Conservation (phyloP, 2,888 invertebrate species). For the Dasypogon diadema region DNA sequence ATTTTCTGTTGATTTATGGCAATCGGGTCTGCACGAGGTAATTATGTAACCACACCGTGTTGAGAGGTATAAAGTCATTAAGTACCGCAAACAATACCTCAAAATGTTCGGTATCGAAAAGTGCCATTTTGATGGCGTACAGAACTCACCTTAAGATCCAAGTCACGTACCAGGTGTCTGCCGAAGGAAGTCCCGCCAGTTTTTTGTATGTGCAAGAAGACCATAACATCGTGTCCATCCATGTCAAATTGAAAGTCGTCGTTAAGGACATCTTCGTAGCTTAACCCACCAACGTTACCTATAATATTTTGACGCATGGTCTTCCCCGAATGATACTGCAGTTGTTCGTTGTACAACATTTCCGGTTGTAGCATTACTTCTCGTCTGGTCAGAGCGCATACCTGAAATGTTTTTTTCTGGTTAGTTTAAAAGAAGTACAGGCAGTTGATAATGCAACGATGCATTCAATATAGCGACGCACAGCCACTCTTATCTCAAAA, state of each 20-base stretch:
- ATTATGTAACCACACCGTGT: slow-evolving; percentile 46
- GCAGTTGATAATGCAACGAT: no score
- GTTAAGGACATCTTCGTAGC: slow-evolving; percentile 88
- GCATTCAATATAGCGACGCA: no score
- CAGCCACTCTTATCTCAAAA: no score
- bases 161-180: slow-evolving; percentile 93
- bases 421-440: no score
- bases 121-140: slow-evolving; percentile 7
- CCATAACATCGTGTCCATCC: slow-evolving; percentile 95
- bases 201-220: slow-evolving; percentile 98
- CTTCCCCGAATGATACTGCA: slow-evolving; percentile 60
- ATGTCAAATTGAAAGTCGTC: slow-evolving; percentile 91
- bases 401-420: no score
- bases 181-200: slow-evolving; percentile 99
- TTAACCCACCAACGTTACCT: slow-evolving; percentile 75
- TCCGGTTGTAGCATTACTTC: slow-evolving; percentile 72
- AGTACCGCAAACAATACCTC: slow-evolving; percentile 24
- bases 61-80: slow-evolving; percentile 9
- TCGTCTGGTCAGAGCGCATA: slow-evolving; percentile 79
- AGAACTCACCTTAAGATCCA: slow-evolving; percentile 77
- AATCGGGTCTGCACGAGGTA: slow-evolving; percentile 21
- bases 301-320: slow-evolving; percentile 65
- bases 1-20: slow-evolving; percentile 31
- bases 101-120: slow-evolving; percentile 4
- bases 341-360: slow-evolving; percentile 63